These are phyloP conservation scores for Apodemia zela DNA, from an alignment of 2,888 invertebrate species.

Conservation along the genomic window DNA sequence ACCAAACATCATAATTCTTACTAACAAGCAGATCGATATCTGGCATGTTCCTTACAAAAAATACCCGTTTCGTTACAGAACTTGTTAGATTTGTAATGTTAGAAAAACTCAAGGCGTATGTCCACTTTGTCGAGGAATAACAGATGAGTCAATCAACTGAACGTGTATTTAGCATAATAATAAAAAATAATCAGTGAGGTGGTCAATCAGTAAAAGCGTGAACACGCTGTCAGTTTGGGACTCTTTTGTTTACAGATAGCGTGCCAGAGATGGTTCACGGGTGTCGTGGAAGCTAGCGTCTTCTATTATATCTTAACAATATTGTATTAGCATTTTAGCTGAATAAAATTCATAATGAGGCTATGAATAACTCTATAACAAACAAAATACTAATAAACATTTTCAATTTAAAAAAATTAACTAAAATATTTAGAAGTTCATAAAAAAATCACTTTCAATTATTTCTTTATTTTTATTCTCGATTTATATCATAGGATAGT, in stretches of 20 bases:
- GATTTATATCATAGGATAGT: no score
- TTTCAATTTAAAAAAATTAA: neutral
- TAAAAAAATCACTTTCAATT: no score
- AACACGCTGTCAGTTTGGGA: conserved; percentile 70
- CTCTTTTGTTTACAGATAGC: conserved; percentile 45
- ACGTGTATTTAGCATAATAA: conserved; percentile 56
- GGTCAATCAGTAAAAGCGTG: conserved; percentile 75
- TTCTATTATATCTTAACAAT: conserved; percentile 45
- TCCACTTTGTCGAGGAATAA: conserved; percentile 38
- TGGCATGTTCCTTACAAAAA: conserved; percentile 29
- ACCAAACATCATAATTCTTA: conserved; percentile 38
- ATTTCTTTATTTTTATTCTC: no score
- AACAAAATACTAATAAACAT: neutral
- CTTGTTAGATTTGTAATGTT: conserved; percentile 11
- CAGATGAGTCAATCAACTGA: conserved; percentile 61
- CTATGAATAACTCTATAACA: conserved; percentile 63
- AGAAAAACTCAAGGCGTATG: conserved; percentile 24
- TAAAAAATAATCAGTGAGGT: conserved; percentile 62
- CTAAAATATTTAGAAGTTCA: no score
- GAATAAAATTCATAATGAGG: conserved; percentile 43
- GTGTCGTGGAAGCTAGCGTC: conserved; percentile 61
- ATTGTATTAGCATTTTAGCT: conserved; percentile 60
- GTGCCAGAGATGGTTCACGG: conserved; percentile 44
- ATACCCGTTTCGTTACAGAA: conserved; percentile 14
- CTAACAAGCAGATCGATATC: conserved; percentile 43